Base-by-base conservation (phyloP, 2,888 invertebrate genomes). In the Cynaeus angustus region DNA sequence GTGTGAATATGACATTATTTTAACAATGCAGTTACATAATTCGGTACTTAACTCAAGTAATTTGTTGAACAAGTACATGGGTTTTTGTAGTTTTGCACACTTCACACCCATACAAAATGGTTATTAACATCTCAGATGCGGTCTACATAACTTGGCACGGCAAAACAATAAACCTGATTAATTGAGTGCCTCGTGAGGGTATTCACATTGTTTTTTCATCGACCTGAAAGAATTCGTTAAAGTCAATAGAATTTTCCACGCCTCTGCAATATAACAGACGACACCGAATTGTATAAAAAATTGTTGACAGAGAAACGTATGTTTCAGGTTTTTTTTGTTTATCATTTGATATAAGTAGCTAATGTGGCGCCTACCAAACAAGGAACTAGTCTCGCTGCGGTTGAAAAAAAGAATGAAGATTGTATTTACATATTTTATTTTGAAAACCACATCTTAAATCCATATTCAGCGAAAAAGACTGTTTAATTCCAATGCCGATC, bases 1-100 rank as follows among this genome's bases (percentile, higher is more conserved):
- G 53, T 53, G 53, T 53, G 53, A 53, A 53, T 53, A 53, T 37
- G 33, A 53, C 37, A 13, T 53, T 53, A 26, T 53, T 53, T 16
- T 16, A 53, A 53, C 53, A 37, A 37, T 16, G 28, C 10, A 43
- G 21, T 58, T 55, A 38, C 55, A 38, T 55, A 37, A 55, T 55
- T 55, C 55, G 41, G 10, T 38, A n/a, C 12, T 58, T 43, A 43
- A 56, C 41, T 10, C 13, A 8, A 43, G 12, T 28, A 58, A 43
- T 53, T 53, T 58, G 26, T 41, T 28, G 12, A 26, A 21, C 41
- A 55, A 33, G 38, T 13, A 16, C 13, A 1, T 52, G 6, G n/a
- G 2, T 13, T 16, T 5, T 14, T 9, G 10, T 16, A 8, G 9
- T 26, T 21, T 50, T 50, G 16, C 28, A 50, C 46, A 21, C 7